A percentile compares a stretch with the other conserved stretches of the same genome.
These are phyloP conservation scores for Tinea trinotella DNA, from an alignment of 2,888 invertebrate genomes.

Conservation along the genomic window DNA sequence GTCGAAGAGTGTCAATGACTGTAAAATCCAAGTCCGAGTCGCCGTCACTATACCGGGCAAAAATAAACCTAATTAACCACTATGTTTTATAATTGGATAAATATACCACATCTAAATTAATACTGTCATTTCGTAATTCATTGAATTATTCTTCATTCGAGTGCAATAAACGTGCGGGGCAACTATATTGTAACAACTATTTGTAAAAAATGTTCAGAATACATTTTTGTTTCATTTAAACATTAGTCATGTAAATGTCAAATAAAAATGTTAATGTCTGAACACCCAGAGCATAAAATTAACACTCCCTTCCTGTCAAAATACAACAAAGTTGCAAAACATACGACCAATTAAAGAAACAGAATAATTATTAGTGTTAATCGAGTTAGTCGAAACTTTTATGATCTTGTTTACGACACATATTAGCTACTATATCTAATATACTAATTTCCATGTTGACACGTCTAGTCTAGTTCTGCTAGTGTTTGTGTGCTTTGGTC, in stretches of 20 bases:
- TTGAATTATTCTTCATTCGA: neutral
- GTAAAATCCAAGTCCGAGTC: too few species aligned
- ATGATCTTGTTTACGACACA: slow-evolving; percentile 4
- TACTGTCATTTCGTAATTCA: neutral
- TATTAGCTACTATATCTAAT: slow-evolving; percentile 1
- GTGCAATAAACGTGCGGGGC: neutral
- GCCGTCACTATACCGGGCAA: too few species aligned
- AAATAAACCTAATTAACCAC: too few species aligned
- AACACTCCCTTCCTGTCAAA: slow-evolving; percentile 10
- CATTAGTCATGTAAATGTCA: slow-evolving; percentile 7
- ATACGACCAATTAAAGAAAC: slow-evolving; percentile 2
- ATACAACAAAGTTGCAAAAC: slow-evolving; percentile 12
- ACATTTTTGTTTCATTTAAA: neutral
- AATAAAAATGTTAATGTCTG: neutral
- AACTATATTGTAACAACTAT: neutral
- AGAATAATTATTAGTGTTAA: slow-evolving; percentile 8
- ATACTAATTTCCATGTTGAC: slow-evolving; percentile 10
- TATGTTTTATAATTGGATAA: too few species aligned
- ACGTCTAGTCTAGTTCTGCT: neutral
- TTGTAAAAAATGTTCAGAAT: neutral
- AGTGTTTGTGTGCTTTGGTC: neutral
- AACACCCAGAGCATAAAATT: slow-evolving; percentile 4
- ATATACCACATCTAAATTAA: neutral
- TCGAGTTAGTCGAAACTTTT: slow-evolving; percentile 12
- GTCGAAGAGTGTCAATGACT: too few species aligned